Conservation (phyloP, 30 jellyfish, hydroid and myxozoan genomes). For the Turritopsis rubra region DNA sequence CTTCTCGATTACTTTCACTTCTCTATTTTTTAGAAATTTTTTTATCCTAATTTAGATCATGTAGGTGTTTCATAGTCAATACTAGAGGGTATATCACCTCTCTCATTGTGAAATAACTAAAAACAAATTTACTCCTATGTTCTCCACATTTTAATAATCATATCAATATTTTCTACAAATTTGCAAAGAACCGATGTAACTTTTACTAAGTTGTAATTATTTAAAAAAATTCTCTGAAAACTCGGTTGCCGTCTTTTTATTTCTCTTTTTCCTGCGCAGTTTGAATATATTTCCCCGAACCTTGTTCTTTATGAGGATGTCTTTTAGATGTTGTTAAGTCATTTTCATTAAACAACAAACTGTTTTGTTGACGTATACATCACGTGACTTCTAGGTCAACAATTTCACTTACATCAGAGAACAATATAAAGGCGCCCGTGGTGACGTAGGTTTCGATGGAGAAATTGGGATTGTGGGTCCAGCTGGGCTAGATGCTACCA, state of each 20-base stretch:
- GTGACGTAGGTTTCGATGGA: neutral
- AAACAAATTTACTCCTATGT: too few relatives aligned
- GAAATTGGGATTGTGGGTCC: neutral
- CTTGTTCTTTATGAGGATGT: neutral
- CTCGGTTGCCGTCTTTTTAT: neutral
- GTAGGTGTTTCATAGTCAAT: neutral
- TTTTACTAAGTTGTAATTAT: neutral
- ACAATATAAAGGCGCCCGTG: neutral
- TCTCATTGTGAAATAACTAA: neutral
- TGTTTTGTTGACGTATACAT: neutral
- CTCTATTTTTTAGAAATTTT: neutral
- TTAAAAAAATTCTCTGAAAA: neutral
- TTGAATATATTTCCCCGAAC: neutral
- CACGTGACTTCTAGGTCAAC: neutral
- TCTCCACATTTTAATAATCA: neutral
- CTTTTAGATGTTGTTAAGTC: neutral
- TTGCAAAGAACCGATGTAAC: neutral
- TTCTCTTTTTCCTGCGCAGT: neutral
- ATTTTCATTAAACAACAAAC: too few relatives aligned
- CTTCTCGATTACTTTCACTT: too few relatives aligned
- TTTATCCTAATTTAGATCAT: neutral
- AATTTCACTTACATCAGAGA: neutral
- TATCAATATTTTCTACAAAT: neutral
- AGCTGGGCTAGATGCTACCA: neutral
- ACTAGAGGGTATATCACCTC: neutral